Evolutionary conservation across 2,113 vertebrate species (phyloP).

Genomic region (Microcebus ravelobensis): DNA sequence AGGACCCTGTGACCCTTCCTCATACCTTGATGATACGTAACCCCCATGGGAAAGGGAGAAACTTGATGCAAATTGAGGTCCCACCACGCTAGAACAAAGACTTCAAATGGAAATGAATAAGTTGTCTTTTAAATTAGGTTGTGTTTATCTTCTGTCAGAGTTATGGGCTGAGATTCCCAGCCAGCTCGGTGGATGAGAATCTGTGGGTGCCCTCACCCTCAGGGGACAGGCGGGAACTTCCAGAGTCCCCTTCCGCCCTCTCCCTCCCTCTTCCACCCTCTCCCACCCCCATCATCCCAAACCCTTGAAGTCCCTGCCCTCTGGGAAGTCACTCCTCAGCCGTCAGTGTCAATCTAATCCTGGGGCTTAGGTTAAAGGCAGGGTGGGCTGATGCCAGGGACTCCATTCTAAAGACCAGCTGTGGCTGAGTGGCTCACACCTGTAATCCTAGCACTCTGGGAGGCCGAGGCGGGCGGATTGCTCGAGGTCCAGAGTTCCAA

Average conservation of each 20-base stretch:
- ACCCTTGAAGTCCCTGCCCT: neutral
- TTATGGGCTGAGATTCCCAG: neutral
- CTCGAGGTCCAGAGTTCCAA: too few species aligned
- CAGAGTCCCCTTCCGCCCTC: neutral
- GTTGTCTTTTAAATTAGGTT: neutral
- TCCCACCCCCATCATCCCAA: neutral
- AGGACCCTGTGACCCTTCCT: neutral
- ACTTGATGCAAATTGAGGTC: neutral
- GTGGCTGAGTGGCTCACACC: too few species aligned
- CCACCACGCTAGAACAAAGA: neutral
- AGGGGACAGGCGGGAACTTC: neutral
- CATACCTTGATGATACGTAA: rapidly evolving
- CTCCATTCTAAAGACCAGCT: neutral
- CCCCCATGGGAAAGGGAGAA: neutral
- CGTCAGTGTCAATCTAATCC: neutral
- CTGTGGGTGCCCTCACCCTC: neutral
- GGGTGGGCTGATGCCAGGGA: neutral
- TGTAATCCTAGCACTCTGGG: too few species aligned
- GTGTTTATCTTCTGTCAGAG: neutral
- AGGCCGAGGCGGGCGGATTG: too few species aligned
- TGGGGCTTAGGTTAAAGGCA: neutral
- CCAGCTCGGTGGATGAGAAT: neutral
- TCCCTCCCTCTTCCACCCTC: neutral
- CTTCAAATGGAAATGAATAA: neutral
- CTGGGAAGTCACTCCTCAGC: neutral